Evolutionary conservation across 2,888 invertebrate species (phyloP), one percentile per base, ranked within the genome.

Genomic region (Torymus tubicola): DNA sequence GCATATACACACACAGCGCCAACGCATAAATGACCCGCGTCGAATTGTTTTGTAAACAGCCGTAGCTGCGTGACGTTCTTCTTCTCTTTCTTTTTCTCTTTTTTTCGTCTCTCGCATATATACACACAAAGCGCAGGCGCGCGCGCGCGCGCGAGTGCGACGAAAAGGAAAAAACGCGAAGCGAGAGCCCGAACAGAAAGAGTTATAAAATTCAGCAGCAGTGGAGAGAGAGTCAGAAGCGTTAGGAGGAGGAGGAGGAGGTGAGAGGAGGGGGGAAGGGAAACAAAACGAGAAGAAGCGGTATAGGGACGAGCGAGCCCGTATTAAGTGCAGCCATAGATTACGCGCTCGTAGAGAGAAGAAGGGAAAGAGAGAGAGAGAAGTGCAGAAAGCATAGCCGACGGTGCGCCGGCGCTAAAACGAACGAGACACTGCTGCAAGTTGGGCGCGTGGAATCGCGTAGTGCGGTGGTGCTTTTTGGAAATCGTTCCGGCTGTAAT

Each of bases 281-380:
- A 78, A 63, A 77, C 58, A 63, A 70, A 65, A 83, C 80, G 81
- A 72, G 83, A 76, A 81, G 77, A 84, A 85, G 84, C 86, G 87
- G 88, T 88, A 88, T 88, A 88, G 88, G 42, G 8, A 42, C 42
- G 42, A 42, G 42, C 42, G 42, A 42, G 42, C 42, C 87, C 88
- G 89, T 87, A 88, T 89, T 90, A 90, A 90, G 90, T 90, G 90
- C 88, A 89, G 86, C 89, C 88, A 89, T 90, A 90, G 90, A 90
- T 90, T 90, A 90, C 86, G 83, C 78, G 80, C 81, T 21, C 50
- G 18, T 13, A 81, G 69, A 21, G 21, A 50, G 71, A 80, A 84
- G 52, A 58, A 50, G 31, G 21, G 60, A 71, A 58, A 52, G 55
- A 31, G 60, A 55, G 53, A 50, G 16, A 24, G 63, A 53, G 61